Conservation (phyloP, 2,888 invertebrate genomes). For the Eupithecia insigniata region DNA sequence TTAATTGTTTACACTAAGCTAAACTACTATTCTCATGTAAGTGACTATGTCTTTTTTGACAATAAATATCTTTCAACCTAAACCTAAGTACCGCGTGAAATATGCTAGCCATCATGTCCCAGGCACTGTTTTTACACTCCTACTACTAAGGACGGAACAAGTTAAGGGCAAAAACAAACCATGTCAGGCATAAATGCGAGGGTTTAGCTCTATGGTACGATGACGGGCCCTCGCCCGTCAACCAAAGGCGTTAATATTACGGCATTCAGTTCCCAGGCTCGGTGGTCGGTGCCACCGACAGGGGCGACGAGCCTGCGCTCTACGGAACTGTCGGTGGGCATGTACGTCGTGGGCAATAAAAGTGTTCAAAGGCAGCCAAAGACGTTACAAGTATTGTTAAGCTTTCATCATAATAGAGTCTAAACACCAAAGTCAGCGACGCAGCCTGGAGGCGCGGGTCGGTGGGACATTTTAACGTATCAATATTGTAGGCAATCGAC, state of each 20-base stretch:
- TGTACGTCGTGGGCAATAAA: not conserved
- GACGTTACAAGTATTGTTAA: not conserved
- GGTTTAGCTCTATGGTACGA: not conserved
- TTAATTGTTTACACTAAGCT: too few relatives aligned
- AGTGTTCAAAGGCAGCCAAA: not conserved
- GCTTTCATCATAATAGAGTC: not conserved
- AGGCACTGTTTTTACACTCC: not conserved
- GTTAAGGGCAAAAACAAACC: not conserved
- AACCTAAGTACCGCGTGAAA: too few relatives aligned
- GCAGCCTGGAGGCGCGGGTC: not conserved
- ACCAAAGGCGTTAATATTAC: not conserved
- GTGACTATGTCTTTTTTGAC: too few relatives aligned
- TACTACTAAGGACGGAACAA: not conserved
- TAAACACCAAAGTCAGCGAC: not conserved
- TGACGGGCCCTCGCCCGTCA: not conserved
- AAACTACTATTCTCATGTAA: too few relatives aligned
- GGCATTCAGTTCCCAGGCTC: not conserved
- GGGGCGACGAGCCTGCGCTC: not conserved
- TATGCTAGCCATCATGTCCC: too few relatives aligned
- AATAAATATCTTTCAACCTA: too few relatives aligned
- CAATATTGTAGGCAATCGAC: not conserved
- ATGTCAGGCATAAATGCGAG: not conserved
- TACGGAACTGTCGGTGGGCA: not conserved
- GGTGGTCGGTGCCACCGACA: too few relatives aligned
- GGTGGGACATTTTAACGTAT: not conserved